Evolutionary conservation across 2,888 invertebrate genomes (phyloP).

Genomic region (Stramonita haemastoma): DNA sequence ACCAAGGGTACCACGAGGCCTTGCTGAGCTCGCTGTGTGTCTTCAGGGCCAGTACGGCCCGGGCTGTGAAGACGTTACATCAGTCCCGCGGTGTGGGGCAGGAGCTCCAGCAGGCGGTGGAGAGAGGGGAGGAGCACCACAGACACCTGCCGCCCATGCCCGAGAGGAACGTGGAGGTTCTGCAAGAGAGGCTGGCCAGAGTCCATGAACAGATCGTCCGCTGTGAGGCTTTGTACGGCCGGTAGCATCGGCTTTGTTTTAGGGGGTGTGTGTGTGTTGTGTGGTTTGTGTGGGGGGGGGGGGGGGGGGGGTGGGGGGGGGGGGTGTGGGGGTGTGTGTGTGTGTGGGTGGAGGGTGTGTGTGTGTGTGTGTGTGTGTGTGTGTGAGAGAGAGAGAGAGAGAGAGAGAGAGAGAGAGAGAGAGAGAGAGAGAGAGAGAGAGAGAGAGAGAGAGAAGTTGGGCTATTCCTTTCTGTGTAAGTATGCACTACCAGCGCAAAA

Average conservation of each 20-base stretch:
- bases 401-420: too few relatives aligned
- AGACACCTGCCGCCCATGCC: slow-evolving; percentile 85
- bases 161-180: slow-evolving; percentile 88
- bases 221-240: slow-evolving; percentile 82
- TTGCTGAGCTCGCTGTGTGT: slow-evolving; percentile 89
- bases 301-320: background rate
- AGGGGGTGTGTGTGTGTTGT: too few relatives aligned
- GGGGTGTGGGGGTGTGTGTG: background rate
- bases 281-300: background rate
- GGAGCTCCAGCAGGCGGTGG: slow-evolving; percentile 84
- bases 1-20: slow-evolving; percentile 88
- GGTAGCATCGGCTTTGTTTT: slow-evolving; percentile 18
- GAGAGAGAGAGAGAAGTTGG: too few relatives aligned
- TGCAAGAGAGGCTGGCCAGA: slow-evolving; percentile 87
- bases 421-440: too few relatives aligned
- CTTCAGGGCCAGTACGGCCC: slow-evolving; percentile 86
- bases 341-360: background rate
- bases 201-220: slow-evolving; percentile 87
- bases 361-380: too few relatives aligned
- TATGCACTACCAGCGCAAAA: background rate
- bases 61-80: slow-evolving; percentile 82
- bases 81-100: slow-evolving; percentile 82
- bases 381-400: too few relatives aligned
- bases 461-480: background rate
- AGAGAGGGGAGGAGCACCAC: slow-evolving; percentile 80